These are phyloP conservation scores for Phyllotreta striolata DNA, from an alignment of 2,888 invertebrate species.

Conservation along the genomic window DNA sequence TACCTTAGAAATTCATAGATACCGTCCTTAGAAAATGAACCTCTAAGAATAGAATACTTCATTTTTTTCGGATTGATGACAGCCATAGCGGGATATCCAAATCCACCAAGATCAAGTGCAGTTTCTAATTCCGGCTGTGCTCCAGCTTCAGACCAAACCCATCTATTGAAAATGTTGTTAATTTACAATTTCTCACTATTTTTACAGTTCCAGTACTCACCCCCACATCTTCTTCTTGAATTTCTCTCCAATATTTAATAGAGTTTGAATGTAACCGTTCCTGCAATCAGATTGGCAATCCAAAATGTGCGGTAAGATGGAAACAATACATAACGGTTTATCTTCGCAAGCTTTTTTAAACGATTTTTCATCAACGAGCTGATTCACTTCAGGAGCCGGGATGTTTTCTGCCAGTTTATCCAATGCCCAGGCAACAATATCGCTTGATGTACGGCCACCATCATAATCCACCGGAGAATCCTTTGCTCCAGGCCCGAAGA, in stretches of 20 bases:
- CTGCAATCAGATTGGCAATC: conserved; percentile 95
- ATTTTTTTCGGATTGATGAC: conserved; percentile 96
- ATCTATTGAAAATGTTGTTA: conserved; percentile 59
- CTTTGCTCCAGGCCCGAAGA: conserved; percentile 82
- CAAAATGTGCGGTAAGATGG: conserved; percentile 92
- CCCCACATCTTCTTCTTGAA: conserved; percentile 97
- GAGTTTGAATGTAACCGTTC: conserved; percentile 80
- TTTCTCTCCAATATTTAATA: conserved; percentile 82
- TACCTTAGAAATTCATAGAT: conserved; percentile 90
- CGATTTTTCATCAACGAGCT: conserved; percentile 66
- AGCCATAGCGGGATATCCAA: conserved; percentile 99
- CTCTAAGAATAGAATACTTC: conserved; percentile 92
- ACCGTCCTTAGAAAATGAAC: conserved; percentile 93
- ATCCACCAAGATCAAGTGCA: conserved; percentile 93
- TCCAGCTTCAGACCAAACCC: conserved; percentile 96
- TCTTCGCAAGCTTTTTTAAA: conserved; percentile 83
- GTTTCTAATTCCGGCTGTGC: conserved; percentile 85
- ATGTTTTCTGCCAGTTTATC: conserved; percentile 88
- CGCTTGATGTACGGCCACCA: conserved; percentile 88
- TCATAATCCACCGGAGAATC: conserved; percentile 84
- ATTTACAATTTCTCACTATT: not conserved
- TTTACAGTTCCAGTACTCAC: conserved; percentile 38
- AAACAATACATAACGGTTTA: conserved; percentile 89
- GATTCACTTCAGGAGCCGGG: conserved; percentile 84
- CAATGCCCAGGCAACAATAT: conserved; percentile 90